Conservation (phyloP, 2,113 vertebrate genomes). For the Halichoerus grypus region DNA sequence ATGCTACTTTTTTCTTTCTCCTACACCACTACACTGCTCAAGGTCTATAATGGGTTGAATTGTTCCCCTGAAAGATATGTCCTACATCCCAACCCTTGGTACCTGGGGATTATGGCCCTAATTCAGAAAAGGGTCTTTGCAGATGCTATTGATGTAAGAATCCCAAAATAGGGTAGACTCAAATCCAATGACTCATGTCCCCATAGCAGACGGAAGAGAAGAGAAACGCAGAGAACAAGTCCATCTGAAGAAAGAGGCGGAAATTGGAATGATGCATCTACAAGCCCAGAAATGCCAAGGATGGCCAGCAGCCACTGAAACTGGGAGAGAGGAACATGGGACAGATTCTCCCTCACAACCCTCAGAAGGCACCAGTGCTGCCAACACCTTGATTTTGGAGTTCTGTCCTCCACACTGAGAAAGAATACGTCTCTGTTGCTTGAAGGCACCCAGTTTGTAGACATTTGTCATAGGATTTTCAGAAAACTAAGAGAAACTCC, state of each 20-base stretch:
- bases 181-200: not conserved
- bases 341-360: too few relatives aligned
- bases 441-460: not conserved
- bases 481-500: not conserved
- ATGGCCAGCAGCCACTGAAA: not conserved
- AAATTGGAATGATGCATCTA: too few relatives aligned
- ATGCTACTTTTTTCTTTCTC: not conserved
- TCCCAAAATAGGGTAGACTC: not conserved
- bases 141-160: not conserved
- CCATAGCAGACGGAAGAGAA: not conserved
- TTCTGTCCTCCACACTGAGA: not conserved
- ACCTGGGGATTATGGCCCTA: not conserved
- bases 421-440: too few relatives aligned
- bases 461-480: not conserved
- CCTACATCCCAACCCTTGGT: not conserved
- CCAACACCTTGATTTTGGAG: not conserved
- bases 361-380: not conserved
- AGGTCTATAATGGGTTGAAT: not conserved
- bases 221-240: not conserved
- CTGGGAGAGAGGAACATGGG: not conserved
- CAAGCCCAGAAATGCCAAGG: not conserved
- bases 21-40: not conserved
- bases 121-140: not conserved
- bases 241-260: not conserved
- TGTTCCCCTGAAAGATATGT: not conserved